Conservation (phyloP, 2,113 vertebrate genomes). For the Tinamus guttatus region DNA sequence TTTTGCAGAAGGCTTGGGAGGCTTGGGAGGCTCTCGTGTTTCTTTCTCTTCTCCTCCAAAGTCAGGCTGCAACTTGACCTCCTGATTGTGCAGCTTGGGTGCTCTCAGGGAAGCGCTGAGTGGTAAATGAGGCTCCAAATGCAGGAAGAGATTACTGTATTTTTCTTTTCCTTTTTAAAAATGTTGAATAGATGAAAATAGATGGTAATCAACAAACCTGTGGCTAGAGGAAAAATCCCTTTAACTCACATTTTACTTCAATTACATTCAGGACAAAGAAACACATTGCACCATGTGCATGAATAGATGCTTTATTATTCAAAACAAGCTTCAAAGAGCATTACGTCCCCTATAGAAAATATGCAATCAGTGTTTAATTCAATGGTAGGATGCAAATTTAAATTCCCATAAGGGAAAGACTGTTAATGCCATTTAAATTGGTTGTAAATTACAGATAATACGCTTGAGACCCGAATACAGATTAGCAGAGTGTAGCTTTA, state of each 20-base stretch:
- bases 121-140: slow-evolving; percentile 75
- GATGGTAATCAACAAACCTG: slow-evolving; percentile 80
- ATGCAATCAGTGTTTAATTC: slow-evolving; percentile 85
- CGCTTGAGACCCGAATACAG: slow-evolving; percentile 83
- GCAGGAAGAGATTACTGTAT: slow-evolving; percentile 75
- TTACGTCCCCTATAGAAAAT: slow-evolving; percentile 83
- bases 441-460: slow-evolving; percentile 88
- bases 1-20: not conserved
- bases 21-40: not conserved
- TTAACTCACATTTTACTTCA: slow-evolving; percentile 82
- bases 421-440: slow-evolving; percentile 88
- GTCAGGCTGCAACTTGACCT: slow-evolving; percentile 76
- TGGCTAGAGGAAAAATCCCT: slow-evolving; percentile 76
- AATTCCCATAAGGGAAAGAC: slow-evolving; percentile 84
- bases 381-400: slow-evolving; percentile 84
- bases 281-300: slow-evolving; percentile 75
- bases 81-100: slow-evolving; percentile 58
- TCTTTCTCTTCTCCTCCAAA: slow-evolving; percentile 46
- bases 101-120: slow-evolving; percentile 55
- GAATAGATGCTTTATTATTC: slow-evolving; percentile 83
- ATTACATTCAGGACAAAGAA: slow-evolving; percentile 79
- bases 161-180: slow-evolving; percentile 71
- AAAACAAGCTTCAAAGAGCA: slow-evolving; percentile 81
- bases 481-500: slow-evolving; percentile 79
- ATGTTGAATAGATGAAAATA: slow-evolving; percentile 79